Conservation (phyloP, 2,797 vertebrate species). For the Gila robusta region DNA sequence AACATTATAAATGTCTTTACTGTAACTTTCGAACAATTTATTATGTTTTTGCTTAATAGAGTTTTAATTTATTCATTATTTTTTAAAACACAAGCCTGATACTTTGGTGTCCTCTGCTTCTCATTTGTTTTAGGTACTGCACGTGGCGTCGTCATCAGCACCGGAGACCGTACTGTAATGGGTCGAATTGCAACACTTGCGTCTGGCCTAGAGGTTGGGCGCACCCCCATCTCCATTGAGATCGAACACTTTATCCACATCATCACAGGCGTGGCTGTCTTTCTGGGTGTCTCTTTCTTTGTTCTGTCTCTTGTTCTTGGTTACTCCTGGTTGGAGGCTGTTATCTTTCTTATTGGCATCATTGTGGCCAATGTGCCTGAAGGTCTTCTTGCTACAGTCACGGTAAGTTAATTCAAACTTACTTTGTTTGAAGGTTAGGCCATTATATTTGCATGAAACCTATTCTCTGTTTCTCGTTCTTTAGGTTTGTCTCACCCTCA, state of each 20-base stretch:
- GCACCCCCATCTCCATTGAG: constrained; percentile 86
- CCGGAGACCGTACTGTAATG: constrained; percentile 88
- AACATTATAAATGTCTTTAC: neutral
- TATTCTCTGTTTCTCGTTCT: neutral
- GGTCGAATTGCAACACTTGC: constrained; percentile 87
- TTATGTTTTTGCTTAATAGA: neutral
- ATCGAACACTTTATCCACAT: constrained; percentile 90
- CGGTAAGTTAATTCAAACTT: constrained; percentile 73
- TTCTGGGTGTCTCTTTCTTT: constrained; percentile 86
- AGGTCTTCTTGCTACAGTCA: constrained; percentile 87
- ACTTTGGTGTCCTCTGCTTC: neutral
- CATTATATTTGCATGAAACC: neutral
- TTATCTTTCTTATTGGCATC: constrained; percentile 90
- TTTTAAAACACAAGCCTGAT: neutral
- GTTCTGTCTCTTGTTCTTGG: constrained; percentile 86
- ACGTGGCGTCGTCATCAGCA: constrained; percentile 85
- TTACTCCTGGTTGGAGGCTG: constrained; percentile 87
- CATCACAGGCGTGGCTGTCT: constrained; percentile 90
- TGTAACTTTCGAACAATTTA: neutral
- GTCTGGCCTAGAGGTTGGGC: constrained; percentile 86
- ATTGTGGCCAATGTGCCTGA: constrained; percentile 90
- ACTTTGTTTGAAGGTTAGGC: neutral
- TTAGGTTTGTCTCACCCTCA: constrained; percentile 88
- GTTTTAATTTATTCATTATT: neutral
- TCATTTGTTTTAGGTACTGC: constrained; percentile 80